Evolutionary conservation across 1,140 invertebrate species (phyloP), one percentile per base, ranked within the genome.

Genomic region (Papilio dardanus): DNA sequence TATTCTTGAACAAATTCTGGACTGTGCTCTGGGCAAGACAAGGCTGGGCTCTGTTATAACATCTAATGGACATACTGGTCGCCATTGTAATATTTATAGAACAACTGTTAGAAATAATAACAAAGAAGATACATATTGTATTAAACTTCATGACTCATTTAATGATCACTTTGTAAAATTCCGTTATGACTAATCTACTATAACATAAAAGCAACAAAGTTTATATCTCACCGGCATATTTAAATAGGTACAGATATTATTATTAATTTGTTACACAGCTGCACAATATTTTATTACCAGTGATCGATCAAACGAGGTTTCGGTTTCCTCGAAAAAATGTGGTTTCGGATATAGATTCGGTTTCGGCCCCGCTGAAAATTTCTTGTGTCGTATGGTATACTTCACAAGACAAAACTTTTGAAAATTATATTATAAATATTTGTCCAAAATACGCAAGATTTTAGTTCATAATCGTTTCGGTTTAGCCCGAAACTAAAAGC

Each of bases 41-140:
- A n/a, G n/a, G n/a, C 12, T 71, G 35, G 3, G 86, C 81, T 24
- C 87, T 71, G 6, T 78, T 76, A n/a, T n/a, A 10, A 84, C 7
- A 67, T 87, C 77, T 46, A 46, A 19, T 46, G 42, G 42, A 46
- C 42, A 46, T 6, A 46, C n/a, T 46, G 19, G 42, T 46, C 16
- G 42, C 16, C 42, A 46, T 46, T 46, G 42, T 46, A n/a, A 46
- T 46, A n/a, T 16, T 46, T 46, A 46, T n/a, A n/a, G 42, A n/a
- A 16, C 19, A 16, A 46, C 42, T 46, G 19, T 19, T 2, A 19
- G 16, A 46, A 7, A 19, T 7, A 19, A 46, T 7, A 46, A 46
- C n/a, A 46, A 46, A 42, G 40, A 42, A 12, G 5, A 16, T n/a
- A n/a, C n/a, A n/a, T 42, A 16, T 42, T 42, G 7, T 46, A 46